Conservation (phyloP, 2,113 vertebrate species). For the Sminthopsis crassicaudata region DNA sequence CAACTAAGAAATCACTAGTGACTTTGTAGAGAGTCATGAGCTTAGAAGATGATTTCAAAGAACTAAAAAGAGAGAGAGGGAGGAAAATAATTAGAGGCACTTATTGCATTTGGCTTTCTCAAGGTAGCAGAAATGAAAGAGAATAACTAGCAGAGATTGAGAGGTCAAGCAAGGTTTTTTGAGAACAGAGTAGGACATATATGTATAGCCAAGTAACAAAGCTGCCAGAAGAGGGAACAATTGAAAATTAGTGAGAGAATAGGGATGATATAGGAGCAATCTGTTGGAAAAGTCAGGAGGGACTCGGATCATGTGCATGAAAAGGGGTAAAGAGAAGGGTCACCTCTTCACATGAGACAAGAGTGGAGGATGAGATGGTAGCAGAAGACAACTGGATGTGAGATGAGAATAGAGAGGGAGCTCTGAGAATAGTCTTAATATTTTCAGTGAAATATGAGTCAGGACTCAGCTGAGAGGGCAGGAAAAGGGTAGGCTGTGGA, state of each 20-base stretch:
- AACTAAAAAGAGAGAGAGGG: neutral
- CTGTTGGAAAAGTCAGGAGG: neutral
- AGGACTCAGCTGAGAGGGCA: neutral
- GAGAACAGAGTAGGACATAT: neutral
- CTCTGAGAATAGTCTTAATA: neutral
- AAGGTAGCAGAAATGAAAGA: neutral
- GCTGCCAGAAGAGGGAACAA: neutral
- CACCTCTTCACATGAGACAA: neutral
- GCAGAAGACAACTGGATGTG: neutral
- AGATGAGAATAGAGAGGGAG: neutral
- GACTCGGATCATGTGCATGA: neutral
- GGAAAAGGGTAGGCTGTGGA: neutral
- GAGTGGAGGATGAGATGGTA: neutral
- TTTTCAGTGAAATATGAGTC: neutral
- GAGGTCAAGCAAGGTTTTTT: neutral
- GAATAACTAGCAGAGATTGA: neutral
- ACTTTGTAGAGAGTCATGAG: neutral
- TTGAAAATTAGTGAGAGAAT: too few species aligned
- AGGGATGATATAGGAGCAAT: neutral
- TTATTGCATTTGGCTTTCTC: neutral
- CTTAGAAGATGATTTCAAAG: neutral
- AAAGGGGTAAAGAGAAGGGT: neutral
- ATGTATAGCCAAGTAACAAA: neutral
- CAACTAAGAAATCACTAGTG: neutral
- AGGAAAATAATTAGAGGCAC: neutral